Evolutionary conservation across 2,797 vertebrate genomes (phyloP).

Genomic region (Takifugu ocellatus): DNA sequence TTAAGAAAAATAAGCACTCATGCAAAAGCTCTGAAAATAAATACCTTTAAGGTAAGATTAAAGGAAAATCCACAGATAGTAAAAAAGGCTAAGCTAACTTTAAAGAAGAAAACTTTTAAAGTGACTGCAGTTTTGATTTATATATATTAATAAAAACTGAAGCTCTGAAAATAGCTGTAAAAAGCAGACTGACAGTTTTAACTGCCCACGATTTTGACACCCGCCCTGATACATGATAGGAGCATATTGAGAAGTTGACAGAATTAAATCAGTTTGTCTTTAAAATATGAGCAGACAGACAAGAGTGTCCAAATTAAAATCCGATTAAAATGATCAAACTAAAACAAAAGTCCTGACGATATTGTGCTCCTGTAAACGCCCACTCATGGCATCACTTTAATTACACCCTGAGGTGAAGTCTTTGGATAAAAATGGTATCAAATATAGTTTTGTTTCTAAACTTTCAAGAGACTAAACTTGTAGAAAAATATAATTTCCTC

Average conservation of each 20-base stretch:
- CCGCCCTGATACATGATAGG: constrained; percentile 9
- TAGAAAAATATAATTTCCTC: background rate
- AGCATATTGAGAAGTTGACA: background rate
- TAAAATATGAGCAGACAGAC: constrained; percentile 3
- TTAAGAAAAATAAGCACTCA: constrained; percentile 18
- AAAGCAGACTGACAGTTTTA: constrained; percentile 12
- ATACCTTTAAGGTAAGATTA: background rate
- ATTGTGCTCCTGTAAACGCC: constrained; percentile 2
- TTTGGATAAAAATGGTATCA: constrained; percentile 7
- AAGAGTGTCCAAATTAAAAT: constrained; percentile 13
- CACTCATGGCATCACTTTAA: background rate
- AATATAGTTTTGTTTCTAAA: background rate
- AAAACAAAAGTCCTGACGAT: constrained; percentile 6
- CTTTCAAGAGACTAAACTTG: background rate
- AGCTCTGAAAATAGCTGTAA: constrained; percentile 9
- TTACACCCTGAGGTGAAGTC: background rate
- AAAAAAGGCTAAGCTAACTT: constrained; percentile 9
- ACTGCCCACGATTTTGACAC: constrained; percentile 10
- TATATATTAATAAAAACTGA: too few species aligned
- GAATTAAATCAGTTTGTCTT: background rate
- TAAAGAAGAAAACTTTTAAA: constrained; percentile 4
- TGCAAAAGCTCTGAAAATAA: constrained; percentile 10
- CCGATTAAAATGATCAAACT: constrained; percentile 17
- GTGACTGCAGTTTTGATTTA: background rate
- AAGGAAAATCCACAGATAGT: background rate